Evolutionary conservation across 2,113 vertebrate species (phyloP).

Genomic region (Carollia perspicillata): DNA sequence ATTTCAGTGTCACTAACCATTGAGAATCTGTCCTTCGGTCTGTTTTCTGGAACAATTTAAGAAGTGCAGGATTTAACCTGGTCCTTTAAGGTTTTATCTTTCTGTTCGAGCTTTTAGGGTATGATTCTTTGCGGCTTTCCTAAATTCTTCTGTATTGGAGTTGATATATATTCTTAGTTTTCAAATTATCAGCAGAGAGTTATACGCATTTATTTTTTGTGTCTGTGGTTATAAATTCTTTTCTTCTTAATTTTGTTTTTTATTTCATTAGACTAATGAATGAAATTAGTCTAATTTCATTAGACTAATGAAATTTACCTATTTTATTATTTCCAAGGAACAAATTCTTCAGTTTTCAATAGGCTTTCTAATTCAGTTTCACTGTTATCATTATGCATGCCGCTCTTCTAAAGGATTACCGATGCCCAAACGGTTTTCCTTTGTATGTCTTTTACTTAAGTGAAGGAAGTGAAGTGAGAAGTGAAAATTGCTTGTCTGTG

Average conservation of each 20-base stretch:
- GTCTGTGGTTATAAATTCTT: not conserved
- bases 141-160: not conserved
- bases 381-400: slow-evolving; percentile 16
- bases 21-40: not conserved
- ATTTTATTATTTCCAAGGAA: slow-evolving; percentile 19
- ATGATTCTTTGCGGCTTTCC: not conserved
- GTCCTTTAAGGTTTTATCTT: not conserved
- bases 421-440: not conserved
- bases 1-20: not conserved
- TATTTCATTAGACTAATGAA: slow-evolving; percentile 4
- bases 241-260: not conserved
- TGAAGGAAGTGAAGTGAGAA: slow-evolving; percentile 44
- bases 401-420: not conserved
- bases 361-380: slow-evolving; percentile 23
- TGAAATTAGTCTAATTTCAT: no score
- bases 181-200: not conserved
- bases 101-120: not conserved
- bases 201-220: not conserved
- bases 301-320: not conserved
- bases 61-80: not conserved
- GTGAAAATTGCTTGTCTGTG: slow-evolving; percentile 44
- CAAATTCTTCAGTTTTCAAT: slow-evolving; percentile 17
- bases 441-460: not conserved
- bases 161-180: slow-evolving; percentile 37
- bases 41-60: not conserved